phyloP scores from a whole-genome alignment of 2,113 vertebrate species.

The Nothoprocta perdicaria region DNA sequence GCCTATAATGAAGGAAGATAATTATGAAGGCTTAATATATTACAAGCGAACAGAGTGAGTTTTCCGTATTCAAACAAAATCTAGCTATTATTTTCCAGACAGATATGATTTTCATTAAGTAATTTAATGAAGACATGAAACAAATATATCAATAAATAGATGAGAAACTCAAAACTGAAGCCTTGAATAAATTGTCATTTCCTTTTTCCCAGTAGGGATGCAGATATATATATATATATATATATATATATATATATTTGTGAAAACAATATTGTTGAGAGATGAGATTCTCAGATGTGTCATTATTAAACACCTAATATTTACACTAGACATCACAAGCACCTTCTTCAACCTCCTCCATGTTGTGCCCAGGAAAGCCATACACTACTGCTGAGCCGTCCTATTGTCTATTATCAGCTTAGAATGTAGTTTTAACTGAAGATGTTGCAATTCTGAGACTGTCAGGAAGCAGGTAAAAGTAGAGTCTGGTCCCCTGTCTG shows the following conservation, averaged over 20 bases:
- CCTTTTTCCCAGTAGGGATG: not conserved
- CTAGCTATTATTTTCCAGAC: not conserved
- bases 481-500: not conserved
- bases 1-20: not conserved
- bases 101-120: not conserved
- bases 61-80: not conserved
- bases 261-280: not conserved
- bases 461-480: not conserved
- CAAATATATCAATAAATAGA: not conserved
- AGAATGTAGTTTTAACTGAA: not conserved
- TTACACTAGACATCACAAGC: not conserved
- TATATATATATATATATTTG: not conserved
- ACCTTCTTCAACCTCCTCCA: not conserved
- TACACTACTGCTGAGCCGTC: not conserved
- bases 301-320: not conserved
- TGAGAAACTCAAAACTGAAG: not conserved
- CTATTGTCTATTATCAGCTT: not conserved
- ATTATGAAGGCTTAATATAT: not conserved
- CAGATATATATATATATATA: not conserved
- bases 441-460: not conserved
- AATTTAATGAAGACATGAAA: not conserved
- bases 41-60: not conserved
- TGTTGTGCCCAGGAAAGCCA: not conserved
- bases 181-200: not conserved
- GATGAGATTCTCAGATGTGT: not conserved